Conservation (phyloP, 2,888 invertebrate species). For the Dicycla oo region DNA sequence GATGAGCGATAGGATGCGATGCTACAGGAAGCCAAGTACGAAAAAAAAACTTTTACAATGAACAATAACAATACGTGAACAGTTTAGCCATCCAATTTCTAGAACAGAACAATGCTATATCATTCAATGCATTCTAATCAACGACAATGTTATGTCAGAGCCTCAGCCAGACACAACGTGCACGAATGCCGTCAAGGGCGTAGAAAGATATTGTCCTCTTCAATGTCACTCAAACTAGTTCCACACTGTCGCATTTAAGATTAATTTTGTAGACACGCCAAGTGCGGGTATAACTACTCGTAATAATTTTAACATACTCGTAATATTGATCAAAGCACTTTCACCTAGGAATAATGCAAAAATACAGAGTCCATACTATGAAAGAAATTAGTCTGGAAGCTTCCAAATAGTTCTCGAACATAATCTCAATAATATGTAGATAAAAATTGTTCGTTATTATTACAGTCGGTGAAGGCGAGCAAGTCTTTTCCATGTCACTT, state of each 20-base stretch:
- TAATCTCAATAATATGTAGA: conserved; percentile 7
- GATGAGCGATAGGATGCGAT: background rate
- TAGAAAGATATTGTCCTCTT: conserved; percentile 52
- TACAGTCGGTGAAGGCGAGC: conserved; percentile 50
- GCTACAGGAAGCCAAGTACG: background rate
- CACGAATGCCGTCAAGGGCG: conserved; percentile 51
- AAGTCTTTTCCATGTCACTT: conserved; percentile 42
- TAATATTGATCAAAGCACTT: conserved; percentile 16
- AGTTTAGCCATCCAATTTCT: conserved; percentile 30
- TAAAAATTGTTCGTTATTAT: conserved; percentile 25
- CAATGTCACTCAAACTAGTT: conserved; percentile 50
- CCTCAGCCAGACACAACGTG: conserved; percentile 22
- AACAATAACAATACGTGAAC: background rate
- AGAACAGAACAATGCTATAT: conserved; percentile 56
- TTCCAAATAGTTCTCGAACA: conserved; percentile 13
- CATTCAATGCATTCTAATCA: conserved; percentile 43
- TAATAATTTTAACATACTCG: background rate
- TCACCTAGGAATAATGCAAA: conserved; percentile 1
- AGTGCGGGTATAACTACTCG: background rate
- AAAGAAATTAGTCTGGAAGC: conserved; percentile 9
- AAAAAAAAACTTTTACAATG: conserved; percentile 1
- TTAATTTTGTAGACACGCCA: conserved; percentile 19
- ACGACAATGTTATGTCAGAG: conserved; percentile 39
- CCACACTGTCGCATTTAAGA: conserved; percentile 17
- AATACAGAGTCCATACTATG: background rate